These are phyloP conservation scores for Amazona vittata DNA, from an alignment of 2,113 vertebrate species.

Conservation along the genomic window DNA sequence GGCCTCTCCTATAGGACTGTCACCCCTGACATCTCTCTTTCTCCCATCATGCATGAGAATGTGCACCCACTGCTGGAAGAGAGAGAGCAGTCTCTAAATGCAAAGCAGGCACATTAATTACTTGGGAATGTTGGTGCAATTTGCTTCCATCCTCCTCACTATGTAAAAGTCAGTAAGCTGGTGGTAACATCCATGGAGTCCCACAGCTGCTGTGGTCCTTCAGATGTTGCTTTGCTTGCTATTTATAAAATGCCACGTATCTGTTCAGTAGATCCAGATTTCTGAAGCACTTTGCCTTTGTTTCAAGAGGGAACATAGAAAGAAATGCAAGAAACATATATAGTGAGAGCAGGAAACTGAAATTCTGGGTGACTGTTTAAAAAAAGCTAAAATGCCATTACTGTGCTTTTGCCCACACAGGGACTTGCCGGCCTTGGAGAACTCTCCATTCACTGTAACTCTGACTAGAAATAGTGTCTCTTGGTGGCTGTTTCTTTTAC, in stretches of 20 bases:
- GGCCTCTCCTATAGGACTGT: background rate
- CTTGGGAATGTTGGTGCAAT: background rate
- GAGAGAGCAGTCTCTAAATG: background rate
- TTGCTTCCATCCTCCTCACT: background rate
- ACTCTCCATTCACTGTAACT: background rate
- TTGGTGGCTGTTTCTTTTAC: background rate
- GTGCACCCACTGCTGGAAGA: background rate
- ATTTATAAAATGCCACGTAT: background rate
- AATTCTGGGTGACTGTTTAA: background rate
- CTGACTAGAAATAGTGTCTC: background rate
- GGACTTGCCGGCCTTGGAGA: background rate
- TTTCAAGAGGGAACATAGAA: background rate
- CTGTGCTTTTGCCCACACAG: background rate
- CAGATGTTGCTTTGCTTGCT: background rate
- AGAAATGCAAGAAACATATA: background rate
- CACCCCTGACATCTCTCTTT: background rate
- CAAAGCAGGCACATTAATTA: background rate
- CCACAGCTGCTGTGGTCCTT: background rate
- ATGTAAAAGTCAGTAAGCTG: background rate
- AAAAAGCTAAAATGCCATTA: background rate
- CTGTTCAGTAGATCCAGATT: background rate
- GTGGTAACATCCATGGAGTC: background rate
- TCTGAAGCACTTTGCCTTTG: background rate
- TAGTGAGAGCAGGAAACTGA: background rate
- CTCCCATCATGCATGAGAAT: fast-evolving